Evolutionary conservation across 2,888 invertebrate species (phyloP), one percentile per base, ranked within the genome.

Genomic region (Napeogenes sylphis): DNA sequence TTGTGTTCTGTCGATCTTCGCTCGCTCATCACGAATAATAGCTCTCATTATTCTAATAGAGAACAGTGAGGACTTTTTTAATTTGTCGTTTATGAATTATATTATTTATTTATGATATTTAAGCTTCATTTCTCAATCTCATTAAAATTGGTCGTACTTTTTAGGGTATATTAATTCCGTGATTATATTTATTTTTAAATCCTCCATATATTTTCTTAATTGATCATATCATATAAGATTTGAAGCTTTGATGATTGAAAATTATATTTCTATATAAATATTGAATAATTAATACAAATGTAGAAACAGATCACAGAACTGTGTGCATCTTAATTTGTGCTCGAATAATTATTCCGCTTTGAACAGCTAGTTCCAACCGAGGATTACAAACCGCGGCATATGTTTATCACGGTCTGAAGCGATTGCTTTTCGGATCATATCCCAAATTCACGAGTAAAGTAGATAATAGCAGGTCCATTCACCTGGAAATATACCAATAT

Each of bases 401-500:
- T 75, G 78, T 81, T 80, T 81, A 82, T 81, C 79, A 73, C 68
- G 64, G 66, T 68, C 71, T 70, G 69, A 71, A 74, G 72, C 76
- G 71, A 81, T 79, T 75, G 79, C 73, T 76, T 79, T 75, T 74
- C 75, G 72, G 69, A 70, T 73, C 71, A 71, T 72, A 71, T 71
- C 65, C 59, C 65, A 70, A 68, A 69, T 70, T 69, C 68, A 68
- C 68, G 64, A 65, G 69, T 68, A 64, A 64, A 65, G 68, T 66
- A 67, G 68, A 72, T 71, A 72, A 75, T 71, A 69, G 70, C 63
- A 67, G 45, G 70, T 67, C 68, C 74, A 70, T 73, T 80, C 79
- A 81, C 79, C 77, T 83, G 79, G 73, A 83, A 83, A 84, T 78
- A 80, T 78, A 74, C 74, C 77, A 78, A 84, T 82, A 83, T 77